Evolutionary conservation across 2,888 invertebrate species (phyloP), one percentile per base, ranked within the genome.

Genomic region (Drosophila prolongata): DNA sequence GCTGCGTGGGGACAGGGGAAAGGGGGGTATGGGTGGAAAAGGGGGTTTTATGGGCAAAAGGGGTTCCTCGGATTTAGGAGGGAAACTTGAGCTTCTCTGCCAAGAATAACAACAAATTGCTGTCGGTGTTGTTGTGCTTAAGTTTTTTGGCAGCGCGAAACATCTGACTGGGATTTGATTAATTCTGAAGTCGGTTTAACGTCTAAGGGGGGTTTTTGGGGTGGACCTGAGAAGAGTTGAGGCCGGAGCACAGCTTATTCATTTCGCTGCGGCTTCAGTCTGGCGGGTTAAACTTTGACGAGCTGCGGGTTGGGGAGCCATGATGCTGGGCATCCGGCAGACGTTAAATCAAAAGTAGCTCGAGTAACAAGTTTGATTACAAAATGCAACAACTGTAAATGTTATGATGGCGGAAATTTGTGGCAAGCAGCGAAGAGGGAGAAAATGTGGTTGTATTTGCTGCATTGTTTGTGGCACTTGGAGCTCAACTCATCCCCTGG

Each of bases 181-280:
- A 83, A 83, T 83, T 83, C 83, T 87, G 80, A 87, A 83, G 83
- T 87, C 87, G 83, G 87, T 83, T 83, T 85, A 87, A 87, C 85
- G 85, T 81, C 87, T 78, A 80, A 71, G 76, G 35, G 53, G 10
- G 38, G 53, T 37, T 24, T 42, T 47, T 13, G 30, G 9, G 9
- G 19, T 19, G 44, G 10, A 11, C 35, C n/a, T 24, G 19, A 4
- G 19, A 3, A 13, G 19, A 8, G 14, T 24, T 1, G 6, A 30
- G 24, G 50, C 11, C 0, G 30, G 24, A 30, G 59, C 56, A 24
- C 19, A 59, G 68, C 75, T 87, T 87, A 81, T 84, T 82, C 84
- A 87, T 82, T 82, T 80, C 68, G 68, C 68, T 82, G 82, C 43
- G 87, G 82, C 87, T 83, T 66, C 81, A 80, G 86, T 77, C 83